Evolutionary conservation across 1,140 invertebrate genomes (phyloP).

Genomic region (Copidosoma floridanum): DNA sequence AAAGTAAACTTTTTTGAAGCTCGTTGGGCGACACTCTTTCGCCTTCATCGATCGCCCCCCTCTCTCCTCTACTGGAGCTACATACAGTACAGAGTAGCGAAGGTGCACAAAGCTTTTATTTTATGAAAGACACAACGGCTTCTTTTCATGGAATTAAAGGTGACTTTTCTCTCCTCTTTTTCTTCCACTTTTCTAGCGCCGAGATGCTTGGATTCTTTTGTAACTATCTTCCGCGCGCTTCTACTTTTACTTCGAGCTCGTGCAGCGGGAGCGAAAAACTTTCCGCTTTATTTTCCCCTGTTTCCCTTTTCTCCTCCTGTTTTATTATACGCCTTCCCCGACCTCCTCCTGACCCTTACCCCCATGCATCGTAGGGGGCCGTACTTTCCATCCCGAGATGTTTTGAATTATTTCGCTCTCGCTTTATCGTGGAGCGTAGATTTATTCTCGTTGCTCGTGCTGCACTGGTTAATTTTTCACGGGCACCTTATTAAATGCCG

Average conservation of each 20-base stretch:
- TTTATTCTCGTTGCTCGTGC: slow-evolving; percentile 6
- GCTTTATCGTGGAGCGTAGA: too few species aligned
- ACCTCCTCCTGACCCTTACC: too few species aligned
- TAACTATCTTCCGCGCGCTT: neutral
- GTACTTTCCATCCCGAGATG: slow-evolving; percentile 12
- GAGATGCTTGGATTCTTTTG: slow-evolving; percentile 18
- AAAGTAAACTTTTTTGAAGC: slow-evolving; percentile 23
- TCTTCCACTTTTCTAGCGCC: neutral
- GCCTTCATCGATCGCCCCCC: slow-evolving; percentile 12
- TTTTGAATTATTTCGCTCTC: slow-evolving; percentile 23
- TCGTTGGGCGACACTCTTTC: slow-evolving; percentile 23
- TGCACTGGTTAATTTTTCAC: slow-evolving; percentile 11
- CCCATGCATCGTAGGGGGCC: neutral
- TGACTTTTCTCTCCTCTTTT: slow-evolving; percentile 3
- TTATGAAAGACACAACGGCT: slow-evolving; percentile 24
- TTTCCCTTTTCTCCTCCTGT: slow-evolving; percentile 4
- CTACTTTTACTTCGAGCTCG: neutral
- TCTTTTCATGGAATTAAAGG: slow-evolving; percentile 27
- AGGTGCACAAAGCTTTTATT: slow-evolving; percentile 28
- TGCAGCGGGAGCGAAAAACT: slow-evolving; percentile 13
- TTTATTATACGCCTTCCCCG: too few species aligned
- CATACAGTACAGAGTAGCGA: too few species aligned
- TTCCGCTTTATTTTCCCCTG: slow-evolving; percentile 16
- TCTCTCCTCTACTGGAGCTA: too few species aligned
- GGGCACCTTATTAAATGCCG: slow-evolving; percentile 15